Percentiles rank a stretch among this genome's conserved stretches.
These are phyloP conservation scores for Brachycybe producta DNA, from an alignment of 2,888 invertebrate genomes.

Conservation along the genomic window DNA sequence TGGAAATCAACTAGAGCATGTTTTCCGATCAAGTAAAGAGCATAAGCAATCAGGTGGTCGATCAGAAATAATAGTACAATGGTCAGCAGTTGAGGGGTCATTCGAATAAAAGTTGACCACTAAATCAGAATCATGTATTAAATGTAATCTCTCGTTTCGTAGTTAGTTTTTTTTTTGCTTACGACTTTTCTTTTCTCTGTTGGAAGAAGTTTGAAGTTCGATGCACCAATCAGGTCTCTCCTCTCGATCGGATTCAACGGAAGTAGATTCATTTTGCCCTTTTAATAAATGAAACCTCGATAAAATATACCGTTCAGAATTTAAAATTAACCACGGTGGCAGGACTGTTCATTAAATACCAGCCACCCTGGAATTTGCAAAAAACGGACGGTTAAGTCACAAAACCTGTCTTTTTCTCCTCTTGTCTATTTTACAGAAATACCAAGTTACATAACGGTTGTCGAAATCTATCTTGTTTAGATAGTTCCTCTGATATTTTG, in stretches of 20 bases:
- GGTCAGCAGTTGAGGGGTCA: conserved; percentile 10
- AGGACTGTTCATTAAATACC: no score
- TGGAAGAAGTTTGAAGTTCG: conserved; percentile 2
- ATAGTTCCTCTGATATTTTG: conserved; percentile 1
- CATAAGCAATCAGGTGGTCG: conserved; percentile 3
- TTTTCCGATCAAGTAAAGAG: conserved; percentile 1
- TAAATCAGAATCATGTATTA: not conserved
- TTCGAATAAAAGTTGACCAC: conserved; percentile 5
- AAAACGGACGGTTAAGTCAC: not conserved
- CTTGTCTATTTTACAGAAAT: conserved; percentile 14
- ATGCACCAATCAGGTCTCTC: conserved; percentile 1
- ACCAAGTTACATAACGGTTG: conserved; percentile 12
- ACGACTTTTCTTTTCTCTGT: not conserved
- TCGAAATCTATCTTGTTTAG: conserved; percentile 4
- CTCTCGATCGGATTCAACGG: conserved; percentile 12
- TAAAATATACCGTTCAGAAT: not conserved
- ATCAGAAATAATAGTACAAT: not conserved
- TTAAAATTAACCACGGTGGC: conserved; percentile 1
- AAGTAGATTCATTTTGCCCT: conserved; percentile 5
- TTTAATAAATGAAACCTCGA: not conserved
- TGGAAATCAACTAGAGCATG: conserved; percentile 5
- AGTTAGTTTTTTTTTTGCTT: not conserved
- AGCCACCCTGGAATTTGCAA: no score
- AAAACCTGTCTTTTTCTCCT: conserved; percentile 11
- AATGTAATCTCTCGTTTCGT: not conserved